Conservation (phyloP, 2,888 invertebrate species). For the Nyleta sp. region DNA sequence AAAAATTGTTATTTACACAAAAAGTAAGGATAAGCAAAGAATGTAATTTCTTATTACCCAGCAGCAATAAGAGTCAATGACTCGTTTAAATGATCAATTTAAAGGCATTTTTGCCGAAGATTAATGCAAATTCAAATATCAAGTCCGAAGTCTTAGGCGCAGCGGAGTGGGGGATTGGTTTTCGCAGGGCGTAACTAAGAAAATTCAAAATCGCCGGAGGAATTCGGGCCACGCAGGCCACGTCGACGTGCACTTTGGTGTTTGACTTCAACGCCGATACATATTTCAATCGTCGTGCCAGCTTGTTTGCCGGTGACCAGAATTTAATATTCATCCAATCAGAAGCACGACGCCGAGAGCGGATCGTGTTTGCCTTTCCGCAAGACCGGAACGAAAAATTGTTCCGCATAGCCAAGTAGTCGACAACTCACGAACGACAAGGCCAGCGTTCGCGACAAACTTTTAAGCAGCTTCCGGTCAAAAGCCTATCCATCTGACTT, state of each 20-base stretch:
- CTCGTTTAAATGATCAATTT: conserved; percentile 58
- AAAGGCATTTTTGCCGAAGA: neutral
- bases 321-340: conserved; percentile 82
- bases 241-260: conserved; percentile 74
- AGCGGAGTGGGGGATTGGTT: conserved; percentile 37
- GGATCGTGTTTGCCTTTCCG: conserved; percentile 71
- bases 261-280: conserved; percentile 80
- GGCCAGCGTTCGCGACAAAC: conserved; percentile 45
- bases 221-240: conserved; percentile 72
- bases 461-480: conserved; percentile 62
- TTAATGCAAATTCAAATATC: conserved; percentile 39
- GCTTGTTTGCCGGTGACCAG: conserved; percentile 80
- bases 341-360: conserved; percentile 66
- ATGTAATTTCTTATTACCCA: conserved; percentile 63
- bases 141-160: conserved; percentile 6
- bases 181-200: conserved; percentile 39
- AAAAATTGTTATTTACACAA: no score
- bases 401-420: conserved; percentile 64
- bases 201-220: conserved; percentile 60
- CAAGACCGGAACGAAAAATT: conserved; percentile 71
- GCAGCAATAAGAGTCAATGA: conserved; percentile 57
- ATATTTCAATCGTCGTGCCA: conserved; percentile 78
- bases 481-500: conserved; percentile 50
- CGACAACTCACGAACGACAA: conserved; percentile 50
- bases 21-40: no score